These are phyloP conservation scores for Siphamia tubifer DNA, from an alignment of 2,113 vertebrate species.

Conservation along the genomic window DNA sequence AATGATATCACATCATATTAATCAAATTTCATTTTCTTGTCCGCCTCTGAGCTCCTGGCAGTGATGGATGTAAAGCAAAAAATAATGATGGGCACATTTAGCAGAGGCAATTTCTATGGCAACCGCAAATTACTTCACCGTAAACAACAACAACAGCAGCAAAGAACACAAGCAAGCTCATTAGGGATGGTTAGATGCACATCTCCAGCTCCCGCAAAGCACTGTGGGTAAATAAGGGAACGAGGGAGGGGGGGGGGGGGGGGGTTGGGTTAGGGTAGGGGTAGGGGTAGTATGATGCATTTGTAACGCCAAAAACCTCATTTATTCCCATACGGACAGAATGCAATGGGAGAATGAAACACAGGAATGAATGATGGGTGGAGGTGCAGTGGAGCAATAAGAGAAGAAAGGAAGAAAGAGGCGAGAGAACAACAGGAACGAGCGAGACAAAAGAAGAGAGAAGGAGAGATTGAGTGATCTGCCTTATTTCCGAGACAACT, in stretches of 20 bases:
- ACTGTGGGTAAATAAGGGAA: constrained; percentile 44
- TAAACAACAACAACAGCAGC: constrained; percentile 54
- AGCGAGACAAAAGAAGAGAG: constrained; percentile 2
- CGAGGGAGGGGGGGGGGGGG: not conserved
- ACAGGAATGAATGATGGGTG: constrained; percentile 52
- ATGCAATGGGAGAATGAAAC: constrained; percentile 43
- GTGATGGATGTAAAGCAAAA: constrained; percentile 63
- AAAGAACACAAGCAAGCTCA: constrained; percentile 56
- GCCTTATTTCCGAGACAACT: constrained; percentile 58
- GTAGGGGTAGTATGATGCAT: constrained; percentile 48
- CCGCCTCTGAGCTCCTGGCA: constrained; percentile 37
- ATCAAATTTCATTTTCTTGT: constrained; percentile 52
- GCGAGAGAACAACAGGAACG: constrained; percentile 31
- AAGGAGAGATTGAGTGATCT: constrained; percentile 54
- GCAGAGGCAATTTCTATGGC: constrained; percentile 64
- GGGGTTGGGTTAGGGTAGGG: not conserved
- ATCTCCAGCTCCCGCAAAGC: constrained; percentile 62
- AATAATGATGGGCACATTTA: constrained; percentile 64
- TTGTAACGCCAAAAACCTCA: constrained; percentile 55
- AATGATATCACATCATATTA: constrained; percentile 48
- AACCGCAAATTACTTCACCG: constrained; percentile 61
- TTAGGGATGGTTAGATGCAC: constrained; percentile 76
- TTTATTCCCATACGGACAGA: constrained; percentile 57
- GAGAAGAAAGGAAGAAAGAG: constrained; percentile 33
- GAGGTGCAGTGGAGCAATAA: constrained; percentile 47